These are phyloP conservation scores for Heteropelma amictum DNA, from an alignment of 2,888 invertebrate genomes.

Conservation along the genomic window DNA sequence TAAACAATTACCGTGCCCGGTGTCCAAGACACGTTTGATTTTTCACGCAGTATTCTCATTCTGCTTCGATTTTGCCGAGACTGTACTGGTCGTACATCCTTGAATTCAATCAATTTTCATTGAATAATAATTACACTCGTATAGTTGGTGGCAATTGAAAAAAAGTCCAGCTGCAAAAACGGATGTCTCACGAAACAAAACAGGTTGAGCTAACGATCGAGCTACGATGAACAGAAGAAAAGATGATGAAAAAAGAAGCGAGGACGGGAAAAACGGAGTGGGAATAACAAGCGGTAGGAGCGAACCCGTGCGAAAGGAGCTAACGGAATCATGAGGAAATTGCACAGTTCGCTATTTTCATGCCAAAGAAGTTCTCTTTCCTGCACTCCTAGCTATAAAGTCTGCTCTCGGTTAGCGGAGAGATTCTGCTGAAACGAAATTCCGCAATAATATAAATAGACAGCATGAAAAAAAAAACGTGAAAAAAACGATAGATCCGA, in stretches of 20 bases:
- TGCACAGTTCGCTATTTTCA: constrained; percentile 18
- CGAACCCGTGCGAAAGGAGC: constrained; percentile 21
- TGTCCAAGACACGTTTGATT: too few species aligned
- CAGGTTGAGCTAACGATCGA: not conserved
- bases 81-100: too few species aligned
- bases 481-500: not conserved
- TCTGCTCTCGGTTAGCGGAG: not conserved
- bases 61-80: too few species aligned
- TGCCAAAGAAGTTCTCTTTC: constrained; percentile 12
- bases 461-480: not conserved
- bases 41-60: too few species aligned
- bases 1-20: too few species aligned
- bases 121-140: too few species aligned
- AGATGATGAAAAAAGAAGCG: not conserved
- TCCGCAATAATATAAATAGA: constrained; percentile 16
- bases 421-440: not conserved
- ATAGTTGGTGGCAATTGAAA: too few species aligned
- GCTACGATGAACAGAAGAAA: not conserved
- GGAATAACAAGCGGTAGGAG: constrained; percentile 24
- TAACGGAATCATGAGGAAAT: constrained; percentile 37
- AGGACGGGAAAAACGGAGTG: not conserved
- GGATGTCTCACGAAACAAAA: not conserved
- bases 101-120: too few species aligned
- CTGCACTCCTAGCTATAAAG: constrained; percentile 3
- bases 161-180: not conserved